Evolutionary conservation across 2,888 invertebrate genomes (phyloP).

Genomic region (Nomada fucata): DNA sequence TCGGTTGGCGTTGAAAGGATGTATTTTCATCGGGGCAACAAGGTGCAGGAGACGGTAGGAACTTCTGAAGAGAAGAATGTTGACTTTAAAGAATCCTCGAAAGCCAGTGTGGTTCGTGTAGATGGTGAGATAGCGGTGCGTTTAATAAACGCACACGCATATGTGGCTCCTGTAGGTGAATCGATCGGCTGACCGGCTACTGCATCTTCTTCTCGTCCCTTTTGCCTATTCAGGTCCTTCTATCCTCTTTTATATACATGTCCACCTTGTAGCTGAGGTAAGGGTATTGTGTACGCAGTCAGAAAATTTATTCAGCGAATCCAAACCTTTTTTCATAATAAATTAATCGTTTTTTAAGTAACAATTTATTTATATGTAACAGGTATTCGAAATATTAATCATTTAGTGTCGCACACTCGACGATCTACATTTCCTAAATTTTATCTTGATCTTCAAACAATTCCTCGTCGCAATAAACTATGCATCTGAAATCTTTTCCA

Average conservation of each 20-base stretch:
- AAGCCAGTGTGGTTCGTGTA: slow-evolving; percentile 38
- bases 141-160: slow-evolving; percentile 61
- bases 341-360: no score
- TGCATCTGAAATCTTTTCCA: no score
- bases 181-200: neutral
- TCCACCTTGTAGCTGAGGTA: neutral
- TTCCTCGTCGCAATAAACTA: no score
- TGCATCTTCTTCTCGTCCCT: slow-evolving; percentile 10
- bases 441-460: no score
- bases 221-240: slow-evolving; percentile 6
- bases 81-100: slow-evolving; percentile 59
- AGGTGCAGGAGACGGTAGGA: slow-evolving; percentile 3
- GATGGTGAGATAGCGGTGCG: slow-evolving; percentile 56
- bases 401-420: no score
- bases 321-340: no score
- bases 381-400: no score
- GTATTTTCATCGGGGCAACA: slow-evolving; percentile 35
- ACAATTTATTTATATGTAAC: no score
- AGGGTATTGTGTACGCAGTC: neutral
- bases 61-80: slow-evolving; percentile 54
- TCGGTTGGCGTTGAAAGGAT: slow-evolving; percentile 22
- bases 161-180: slow-evolving; percentile 26
- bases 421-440: no score
- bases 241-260: no score
- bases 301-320: no score